phyloP scores from a whole-genome alignment of 2,797 vertebrate genomes.

The Enteromius thamalakanensis region DNA sequence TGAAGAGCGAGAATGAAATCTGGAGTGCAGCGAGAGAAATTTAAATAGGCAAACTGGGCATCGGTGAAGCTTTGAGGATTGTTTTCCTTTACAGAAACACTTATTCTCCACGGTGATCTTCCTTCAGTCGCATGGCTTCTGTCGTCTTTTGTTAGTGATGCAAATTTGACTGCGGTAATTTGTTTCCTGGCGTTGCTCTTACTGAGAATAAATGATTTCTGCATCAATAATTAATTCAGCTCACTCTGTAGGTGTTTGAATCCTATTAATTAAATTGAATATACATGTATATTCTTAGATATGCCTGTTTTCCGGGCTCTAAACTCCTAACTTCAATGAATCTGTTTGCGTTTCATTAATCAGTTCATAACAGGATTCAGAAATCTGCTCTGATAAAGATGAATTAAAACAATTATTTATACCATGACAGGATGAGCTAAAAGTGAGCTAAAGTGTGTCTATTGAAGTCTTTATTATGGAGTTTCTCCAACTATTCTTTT shows the following conservation, averaged over 20 bases:
- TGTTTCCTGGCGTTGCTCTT: constrained; percentile 24
- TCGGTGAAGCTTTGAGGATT: background rate
- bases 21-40: constrained; percentile 21
- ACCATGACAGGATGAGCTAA: background rate
- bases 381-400: background rate
- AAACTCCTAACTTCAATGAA: background rate
- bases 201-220: constrained; percentile 27
- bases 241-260: constrained; percentile 23
- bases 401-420: background rate
- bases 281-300: background rate
- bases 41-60: constrained; percentile 4
- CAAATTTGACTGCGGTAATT: constrained; percentile 46
- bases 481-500: background rate
- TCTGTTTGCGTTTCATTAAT: background rate
- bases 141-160: constrained; percentile 35
- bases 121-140: background rate
- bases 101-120: constrained; percentile 1
- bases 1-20: constrained; percentile 23
- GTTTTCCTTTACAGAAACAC: background rate
- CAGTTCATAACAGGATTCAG: background rate
- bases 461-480: background rate
- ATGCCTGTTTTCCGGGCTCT: background rate
- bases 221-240: constrained; percentile 42
- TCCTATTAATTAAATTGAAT: constrained; percentile 32
- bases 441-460: background rate